Percentiles rank a stretch among this genome's conserved stretches.
Conservation (phyloP, 2,797 vertebrate genomes). For the Epinephelus coioides region DNA sequence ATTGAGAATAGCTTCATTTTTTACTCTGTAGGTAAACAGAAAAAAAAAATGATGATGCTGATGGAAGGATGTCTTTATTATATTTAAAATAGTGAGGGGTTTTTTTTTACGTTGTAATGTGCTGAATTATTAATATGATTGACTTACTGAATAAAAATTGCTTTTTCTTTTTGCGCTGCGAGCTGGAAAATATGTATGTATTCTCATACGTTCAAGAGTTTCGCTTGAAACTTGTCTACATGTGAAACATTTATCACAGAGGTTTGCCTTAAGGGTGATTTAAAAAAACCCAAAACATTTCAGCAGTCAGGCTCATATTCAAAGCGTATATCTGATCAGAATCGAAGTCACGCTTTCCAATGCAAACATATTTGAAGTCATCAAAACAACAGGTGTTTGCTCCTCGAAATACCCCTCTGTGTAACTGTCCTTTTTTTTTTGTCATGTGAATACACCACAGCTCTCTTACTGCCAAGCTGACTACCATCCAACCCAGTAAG, state of each 20-base stretch:
- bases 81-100: conserved; percentile 60
- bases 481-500: conserved; percentile 80
- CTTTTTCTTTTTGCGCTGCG: conserved; percentile 18
- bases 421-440: conserved; percentile 78
- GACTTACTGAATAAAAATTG: conserved; percentile 38
- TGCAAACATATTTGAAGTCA: conserved; percentile 70
- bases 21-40: conserved; percentile 78
- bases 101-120: conserved; percentile 54
- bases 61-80: conserved; percentile 71
- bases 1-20: conserved; percentile 82
- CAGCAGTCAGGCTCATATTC: conserved; percentile 4
- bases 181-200: not conserved
- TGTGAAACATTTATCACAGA: not conserved
- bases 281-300: not conserved
- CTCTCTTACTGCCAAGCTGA: conserved; percentile 80
- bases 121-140: conserved; percentile 74
- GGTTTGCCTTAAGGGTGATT: not conserved
- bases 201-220: conserved; percentile 13
- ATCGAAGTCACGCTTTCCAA: conserved; percentile 36
- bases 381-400: conserved; percentile 80
- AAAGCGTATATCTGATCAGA: conserved; percentile 36
- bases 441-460: conserved; percentile 72
- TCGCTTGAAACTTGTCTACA: not conserved
- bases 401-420: conserved; percentile 64
- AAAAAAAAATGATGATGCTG: conserved; percentile 64